phyloP scores from a whole-genome alignment of 2,888 invertebrate genomes.

The Physocephala rufipes region DNA sequence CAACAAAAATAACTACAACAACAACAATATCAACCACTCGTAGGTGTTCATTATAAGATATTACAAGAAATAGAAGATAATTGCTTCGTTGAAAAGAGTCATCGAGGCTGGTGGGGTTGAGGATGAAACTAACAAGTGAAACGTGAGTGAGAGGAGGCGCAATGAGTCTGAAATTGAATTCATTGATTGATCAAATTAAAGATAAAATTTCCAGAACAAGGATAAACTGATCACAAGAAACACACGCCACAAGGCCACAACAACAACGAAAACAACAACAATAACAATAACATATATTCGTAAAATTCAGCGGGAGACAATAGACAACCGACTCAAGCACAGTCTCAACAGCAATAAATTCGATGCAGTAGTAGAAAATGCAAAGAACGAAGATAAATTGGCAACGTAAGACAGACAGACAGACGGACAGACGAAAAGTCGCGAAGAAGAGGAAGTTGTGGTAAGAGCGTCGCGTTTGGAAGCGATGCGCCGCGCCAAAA shows the following conservation, averaged over 20 bases:
- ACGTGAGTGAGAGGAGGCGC: background rate
- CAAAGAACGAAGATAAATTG: conserved; percentile 7
- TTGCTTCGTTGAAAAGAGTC: background rate
- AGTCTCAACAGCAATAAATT: conserved; percentile 23
- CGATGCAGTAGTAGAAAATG: background rate
- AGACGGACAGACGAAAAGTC: background rate
- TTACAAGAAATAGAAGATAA: background rate
- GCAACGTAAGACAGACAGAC: conserved; percentile 15
- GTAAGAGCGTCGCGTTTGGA: conserved; percentile 8
- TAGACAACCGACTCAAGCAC: conserved; percentile 36
- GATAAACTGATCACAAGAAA: background rate
- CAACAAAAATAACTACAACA: conserved; percentile 28
- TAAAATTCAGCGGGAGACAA: conserved; percentile 30
- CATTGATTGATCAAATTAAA: conserved; percentile 36
- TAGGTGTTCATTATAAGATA: background rate
- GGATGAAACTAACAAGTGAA: background rate
- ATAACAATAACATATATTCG: conserved; percentile 21
- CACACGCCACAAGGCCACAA: conserved; percentile 15
- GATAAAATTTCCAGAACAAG: conserved; percentile 31
- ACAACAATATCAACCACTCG: conserved; percentile 27
- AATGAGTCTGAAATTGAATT: conserved; percentile 30
- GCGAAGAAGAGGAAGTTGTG: background rate
- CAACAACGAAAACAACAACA: conserved; percentile 41
- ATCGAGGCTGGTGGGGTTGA: background rate
- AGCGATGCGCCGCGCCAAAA: conserved; percentile 20